These are phyloP conservation scores for Laspeyria flexula DNA, from an alignment of 2,888 invertebrate species.

Conservation along the genomic window DNA sequence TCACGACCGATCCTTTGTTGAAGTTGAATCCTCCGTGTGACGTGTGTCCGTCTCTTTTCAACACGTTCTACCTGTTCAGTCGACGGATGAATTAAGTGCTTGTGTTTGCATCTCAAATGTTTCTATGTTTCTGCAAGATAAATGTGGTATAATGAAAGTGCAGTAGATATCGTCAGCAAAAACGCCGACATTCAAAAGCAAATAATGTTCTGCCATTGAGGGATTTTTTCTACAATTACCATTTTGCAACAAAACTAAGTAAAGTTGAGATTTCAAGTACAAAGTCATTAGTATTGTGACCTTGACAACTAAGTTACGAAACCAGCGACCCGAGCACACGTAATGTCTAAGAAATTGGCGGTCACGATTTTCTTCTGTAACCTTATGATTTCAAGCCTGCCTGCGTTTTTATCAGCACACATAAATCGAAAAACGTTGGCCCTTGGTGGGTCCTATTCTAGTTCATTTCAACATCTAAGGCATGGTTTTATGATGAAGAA, in stretches of 20 bases:
- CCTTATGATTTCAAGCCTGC: slow-evolving; percentile 42
- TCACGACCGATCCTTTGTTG: slow-evolving; percentile 73
- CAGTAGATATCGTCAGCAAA: slow-evolving; percentile 17
- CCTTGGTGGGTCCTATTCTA: slow-evolving; percentile 9
- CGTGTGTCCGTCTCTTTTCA: slow-evolving; percentile 79
- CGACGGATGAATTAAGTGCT: slow-evolving; percentile 62
- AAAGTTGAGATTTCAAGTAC: slow-evolving; percentile 69
- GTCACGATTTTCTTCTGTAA: slow-evolving; percentile 69
- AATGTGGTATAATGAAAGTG: slow-evolving; percentile 7
- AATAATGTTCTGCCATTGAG: slow-evolving; percentile 19
- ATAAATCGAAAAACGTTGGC: slow-evolving; percentile 11
- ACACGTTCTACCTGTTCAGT: slow-evolving; percentile 66
- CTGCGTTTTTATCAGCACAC: slow-evolving; percentile 41
- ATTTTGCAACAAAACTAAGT: slow-evolving; percentile 46
- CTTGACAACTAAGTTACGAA: slow-evolving; percentile 76
- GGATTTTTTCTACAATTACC: slow-evolving; percentile 36
- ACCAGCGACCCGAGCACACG: slow-evolving; percentile 68
- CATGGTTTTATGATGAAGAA: slow-evolving; percentile 18
- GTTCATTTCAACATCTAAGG: slow-evolving; percentile 7
- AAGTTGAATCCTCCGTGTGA: slow-evolving; percentile 78
- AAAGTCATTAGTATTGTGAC: slow-evolving; percentile 72
- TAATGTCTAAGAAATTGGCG: slow-evolving; percentile 69
- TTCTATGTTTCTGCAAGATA: slow-evolving; percentile 26
- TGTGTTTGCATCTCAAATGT: slow-evolving; percentile 48
- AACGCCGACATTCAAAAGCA: slow-evolving; percentile 2